A percentile compares a stretch with the other conserved stretches of the same genome.
Conservation (phyloP, 2,888 invertebrate species). For the Eupithecia exiguata region DNA sequence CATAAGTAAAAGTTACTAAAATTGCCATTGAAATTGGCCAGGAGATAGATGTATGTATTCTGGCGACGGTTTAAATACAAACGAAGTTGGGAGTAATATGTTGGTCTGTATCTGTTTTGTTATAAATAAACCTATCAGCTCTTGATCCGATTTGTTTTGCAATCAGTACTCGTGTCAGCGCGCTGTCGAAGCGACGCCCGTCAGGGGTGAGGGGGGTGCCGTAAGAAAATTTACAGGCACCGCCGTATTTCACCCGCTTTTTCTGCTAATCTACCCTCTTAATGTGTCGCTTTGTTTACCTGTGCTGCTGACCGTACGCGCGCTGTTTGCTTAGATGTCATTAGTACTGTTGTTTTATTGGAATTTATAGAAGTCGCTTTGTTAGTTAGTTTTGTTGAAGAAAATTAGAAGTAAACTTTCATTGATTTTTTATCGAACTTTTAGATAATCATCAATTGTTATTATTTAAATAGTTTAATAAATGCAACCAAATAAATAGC, state of each 20-base stretch:
- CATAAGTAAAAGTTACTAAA: background rate
- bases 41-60: background rate
- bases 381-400: background rate
- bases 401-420: background rate
- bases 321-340: slow-evolving; percentile 52
- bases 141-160: slow-evolving; percentile 50
- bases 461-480: background rate
- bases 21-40: background rate
- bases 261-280: slow-evolving; percentile 82
- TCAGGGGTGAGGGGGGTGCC: slow-evolving; percentile 75
- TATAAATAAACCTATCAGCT: background rate
- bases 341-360: slow-evolving; percentile 21
- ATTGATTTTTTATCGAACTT: background rate
- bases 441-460: background rate
- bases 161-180: slow-evolving; percentile 70
- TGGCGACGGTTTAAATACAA: background rate
- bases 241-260: slow-evolving; percentile 80
- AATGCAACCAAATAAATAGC: background rate
- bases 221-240: slow-evolving; percentile 83
- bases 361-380: background rate
- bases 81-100: background rate
- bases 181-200: slow-evolving; percentile 76
- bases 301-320: slow-evolving; percentile 80
- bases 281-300: slow-evolving; percentile 82
- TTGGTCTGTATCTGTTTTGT: background rate